Evolutionary conservation across 1,140 invertebrate genomes (phyloP).

Genomic region (Luehdorfia chinensis): DNA sequence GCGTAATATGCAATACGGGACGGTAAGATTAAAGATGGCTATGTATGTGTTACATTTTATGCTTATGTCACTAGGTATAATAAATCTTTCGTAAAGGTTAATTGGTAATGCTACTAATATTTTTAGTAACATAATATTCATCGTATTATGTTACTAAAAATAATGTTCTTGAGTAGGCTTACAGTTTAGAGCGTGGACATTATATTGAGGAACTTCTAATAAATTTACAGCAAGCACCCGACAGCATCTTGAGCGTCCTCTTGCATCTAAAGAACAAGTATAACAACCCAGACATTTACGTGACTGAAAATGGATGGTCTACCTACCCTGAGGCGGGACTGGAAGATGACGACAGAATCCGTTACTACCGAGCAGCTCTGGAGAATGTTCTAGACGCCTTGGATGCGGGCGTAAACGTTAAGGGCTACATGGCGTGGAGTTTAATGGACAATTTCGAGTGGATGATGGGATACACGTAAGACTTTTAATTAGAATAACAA

Average conservation of each 20-base stretch:
- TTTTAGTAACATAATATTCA: no score
- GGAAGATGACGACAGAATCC: constrained; percentile 60
- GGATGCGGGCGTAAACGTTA: constrained; percentile 82
- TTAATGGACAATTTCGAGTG: constrained; percentile 67
- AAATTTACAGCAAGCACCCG: constrained; percentile 16
- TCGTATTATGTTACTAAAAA: no score
- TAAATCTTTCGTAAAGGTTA: no score
- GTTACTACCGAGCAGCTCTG: neutral
- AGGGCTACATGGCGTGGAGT: constrained; percentile 61
- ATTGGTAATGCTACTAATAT: no score
- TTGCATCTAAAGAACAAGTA: constrained; percentile 73
- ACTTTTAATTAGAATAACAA: no score
- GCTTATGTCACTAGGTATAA: no score
- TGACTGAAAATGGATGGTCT: constrained; percentile 79
- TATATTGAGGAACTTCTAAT: no score
- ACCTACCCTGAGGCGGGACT: constrained; percentile 41
- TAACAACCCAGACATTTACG: constrained; percentile 64
- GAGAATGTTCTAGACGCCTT: constrained; percentile 6
- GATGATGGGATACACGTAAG: constrained; percentile 78
- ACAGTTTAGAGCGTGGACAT: no score
- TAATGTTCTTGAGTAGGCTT: no score
- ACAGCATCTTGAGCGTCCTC: constrained; percentile 22
- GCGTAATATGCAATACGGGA: no score
- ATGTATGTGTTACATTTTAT: no score
- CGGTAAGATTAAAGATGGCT: no score